Evolutionary conservation across 2,113 vertebrate species (phyloP), one percentile per base, ranked within the genome.

Genomic region (Neogobius melanostomus): DNA sequence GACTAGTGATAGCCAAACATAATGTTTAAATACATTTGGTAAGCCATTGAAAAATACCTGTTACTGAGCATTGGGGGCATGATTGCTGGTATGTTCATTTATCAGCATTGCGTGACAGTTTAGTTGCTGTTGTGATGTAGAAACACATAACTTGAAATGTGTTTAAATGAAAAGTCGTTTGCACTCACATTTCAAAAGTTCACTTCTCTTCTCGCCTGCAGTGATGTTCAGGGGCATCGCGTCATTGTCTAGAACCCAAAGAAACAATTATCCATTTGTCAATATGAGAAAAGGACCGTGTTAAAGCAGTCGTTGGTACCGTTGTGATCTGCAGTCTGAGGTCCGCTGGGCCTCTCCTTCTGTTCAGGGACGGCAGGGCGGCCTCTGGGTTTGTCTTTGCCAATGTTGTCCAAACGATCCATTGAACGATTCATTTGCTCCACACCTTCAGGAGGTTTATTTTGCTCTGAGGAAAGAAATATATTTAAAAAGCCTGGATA

Each of bases 121-220:
- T 36, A 36, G 28, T 36, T 36, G 28, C 28, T 36, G 28, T 36
- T 36, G 28, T 36, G 28, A 36, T 36, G 28, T 36, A 36, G 28
- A 36, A 36, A 36, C 28, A 36, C 28, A 36, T 36, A 36, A 36
- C 2, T 2, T 36, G 4, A 36, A 36, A 36, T 36, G 4, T 36
- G 28, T 36, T 36, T 36, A 4, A 36, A 36, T 36, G 28, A 36
- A 43, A 61, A 8, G 12, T 43, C 8, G 42, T 7, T 10, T 7
- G 59, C 47, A 82, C 96, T 95, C 91, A 98, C 97, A 94, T 10
- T 93, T 85, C 71, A 97, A 64, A 28, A 98, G 94, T 6, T 96
- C 92, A 0, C 21, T 36, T 84, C 96, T 92, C 51, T 87, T 82
- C 10, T 76, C 83, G 15, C 44, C 52, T 36, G 76, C 60, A 8